These are phyloP conservation scores for Scyliorhinus canicula DNA, from an alignment of 2,797 vertebrate species.

Conservation along the genomic window DNA sequence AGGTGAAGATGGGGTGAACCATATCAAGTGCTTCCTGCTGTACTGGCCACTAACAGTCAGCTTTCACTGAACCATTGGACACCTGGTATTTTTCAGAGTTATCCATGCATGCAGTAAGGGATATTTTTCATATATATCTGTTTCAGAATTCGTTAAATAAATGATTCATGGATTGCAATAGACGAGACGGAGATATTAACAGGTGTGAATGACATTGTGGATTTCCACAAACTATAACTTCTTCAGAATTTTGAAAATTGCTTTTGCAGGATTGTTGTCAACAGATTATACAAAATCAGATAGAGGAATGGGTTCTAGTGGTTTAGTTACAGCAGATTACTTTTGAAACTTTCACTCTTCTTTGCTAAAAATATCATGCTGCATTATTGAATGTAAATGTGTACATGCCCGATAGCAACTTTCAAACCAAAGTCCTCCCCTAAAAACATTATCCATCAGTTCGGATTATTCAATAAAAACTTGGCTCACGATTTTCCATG, in stretches of 20 bases:
- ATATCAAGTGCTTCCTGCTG: background rate
- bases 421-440: too few relatives aligned
- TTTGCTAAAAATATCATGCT: background rate
- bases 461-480: background rate
- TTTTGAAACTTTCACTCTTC: background rate
- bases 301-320: background rate
- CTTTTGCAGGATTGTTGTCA: background rate
- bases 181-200: background rate
- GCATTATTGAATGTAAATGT: background rate
- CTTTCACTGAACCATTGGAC: background rate
- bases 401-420: background rate
- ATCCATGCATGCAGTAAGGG: background rate
- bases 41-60: background rate
- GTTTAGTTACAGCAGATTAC: background rate
- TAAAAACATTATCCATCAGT: background rate
- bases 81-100: background rate
- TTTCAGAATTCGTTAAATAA: constrained; percentile 2
- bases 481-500: background rate
- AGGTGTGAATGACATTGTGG: background rate
- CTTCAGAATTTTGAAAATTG: background rate
- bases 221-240: background rate
- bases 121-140: background rate
- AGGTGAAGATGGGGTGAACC: constrained; percentile 14
- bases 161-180: background rate
- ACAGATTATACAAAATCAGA: background rate